Conservation (phyloP, 2,113 vertebrate species). For the Sphaerodactylus townsendi region DNA sequence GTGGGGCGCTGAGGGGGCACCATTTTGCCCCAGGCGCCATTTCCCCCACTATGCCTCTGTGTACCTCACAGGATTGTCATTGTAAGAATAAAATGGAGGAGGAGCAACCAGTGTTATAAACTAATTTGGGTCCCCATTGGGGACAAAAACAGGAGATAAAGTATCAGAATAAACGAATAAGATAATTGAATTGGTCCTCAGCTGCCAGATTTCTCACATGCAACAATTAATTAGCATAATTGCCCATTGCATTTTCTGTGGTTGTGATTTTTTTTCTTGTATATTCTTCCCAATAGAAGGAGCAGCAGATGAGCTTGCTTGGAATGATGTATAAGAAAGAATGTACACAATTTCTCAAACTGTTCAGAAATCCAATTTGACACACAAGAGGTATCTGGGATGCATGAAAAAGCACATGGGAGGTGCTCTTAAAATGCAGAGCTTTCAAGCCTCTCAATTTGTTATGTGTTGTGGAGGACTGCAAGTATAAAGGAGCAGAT, state of each 20-base stretch:
- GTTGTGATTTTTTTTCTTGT: background rate
- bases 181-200: background rate
- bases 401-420: background rate
- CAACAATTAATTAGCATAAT: background rate
- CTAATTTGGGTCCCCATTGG: too few species aligned
- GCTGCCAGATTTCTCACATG: background rate
- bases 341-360: too few species aligned
- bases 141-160: too few species aligned
- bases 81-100: too few species aligned
- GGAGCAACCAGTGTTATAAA: too few species aligned
- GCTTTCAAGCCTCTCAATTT: background rate
- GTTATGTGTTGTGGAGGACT: background rate
- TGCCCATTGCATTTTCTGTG: background rate
- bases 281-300: slow-evolving; percentile 16
- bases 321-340: slow-evolving; percentile 33
- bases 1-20: too few species aligned
- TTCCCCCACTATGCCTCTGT: too few species aligned
- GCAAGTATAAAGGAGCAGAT: background rate
- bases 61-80: too few species aligned
- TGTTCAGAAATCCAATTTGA: background rate
- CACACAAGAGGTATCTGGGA: background rate
- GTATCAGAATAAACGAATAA: too few species aligned
- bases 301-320: slow-evolving; percentile 33
- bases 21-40: too few species aligned
- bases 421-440: slow-evolving; percentile 22